Conservation (phyloP, 1,140 invertebrate species). For the Drosophila ercepeae region DNA sequence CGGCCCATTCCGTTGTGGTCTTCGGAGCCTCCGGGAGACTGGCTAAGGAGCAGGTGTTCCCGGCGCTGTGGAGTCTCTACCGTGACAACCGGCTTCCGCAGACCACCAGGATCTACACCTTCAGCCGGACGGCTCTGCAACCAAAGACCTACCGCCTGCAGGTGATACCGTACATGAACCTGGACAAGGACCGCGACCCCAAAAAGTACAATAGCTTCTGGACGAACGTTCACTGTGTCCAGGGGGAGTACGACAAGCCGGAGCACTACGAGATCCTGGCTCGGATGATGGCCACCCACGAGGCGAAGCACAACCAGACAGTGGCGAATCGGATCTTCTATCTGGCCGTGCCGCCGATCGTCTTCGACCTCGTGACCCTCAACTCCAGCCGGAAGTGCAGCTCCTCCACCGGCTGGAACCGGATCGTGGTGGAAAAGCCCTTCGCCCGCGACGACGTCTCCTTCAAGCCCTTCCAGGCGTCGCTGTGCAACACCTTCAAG, state of each 20-base stretch:
- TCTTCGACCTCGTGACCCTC: conserved; percentile 48
- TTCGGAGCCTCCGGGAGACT: conserved; percentile 58
- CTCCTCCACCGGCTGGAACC: conserved; percentile 43
- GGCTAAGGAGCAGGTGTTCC: conserved; percentile 43
- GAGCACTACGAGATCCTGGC: conserved; percentile 31
- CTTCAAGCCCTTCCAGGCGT: conserved; percentile 38
- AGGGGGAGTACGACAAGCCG: conserved; percentile 47
- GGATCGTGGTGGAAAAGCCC: conserved; percentile 61
- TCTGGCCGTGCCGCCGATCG: conserved; percentile 44
- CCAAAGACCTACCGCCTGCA: conserved; percentile 37
- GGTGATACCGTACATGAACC: conserved; percentile 48
- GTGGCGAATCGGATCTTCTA: conserved; percentile 63
- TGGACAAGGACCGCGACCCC: conserved; percentile 40
- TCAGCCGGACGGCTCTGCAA: conserved; percentile 36
- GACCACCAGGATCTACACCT: conserved; percentile 51
- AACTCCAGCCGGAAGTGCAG: conserved; percentile 52
- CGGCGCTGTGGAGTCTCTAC: conserved; percentile 59
- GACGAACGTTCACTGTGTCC: conserved; percentile 46
- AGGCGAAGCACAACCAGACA: conserved; percentile 35
- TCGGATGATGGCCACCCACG: conserved; percentile 30
- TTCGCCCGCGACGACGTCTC: conserved; percentile 56
- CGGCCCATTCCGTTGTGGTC: conserved; percentile 54
- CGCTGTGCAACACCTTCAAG: conserved; percentile 55
- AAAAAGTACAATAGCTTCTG: conserved; percentile 68
- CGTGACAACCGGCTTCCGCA: conserved; percentile 57